Evolutionary conservation across 1,140 invertebrate genomes (phyloP).

Genomic region (Procambarus clarkii): DNA sequence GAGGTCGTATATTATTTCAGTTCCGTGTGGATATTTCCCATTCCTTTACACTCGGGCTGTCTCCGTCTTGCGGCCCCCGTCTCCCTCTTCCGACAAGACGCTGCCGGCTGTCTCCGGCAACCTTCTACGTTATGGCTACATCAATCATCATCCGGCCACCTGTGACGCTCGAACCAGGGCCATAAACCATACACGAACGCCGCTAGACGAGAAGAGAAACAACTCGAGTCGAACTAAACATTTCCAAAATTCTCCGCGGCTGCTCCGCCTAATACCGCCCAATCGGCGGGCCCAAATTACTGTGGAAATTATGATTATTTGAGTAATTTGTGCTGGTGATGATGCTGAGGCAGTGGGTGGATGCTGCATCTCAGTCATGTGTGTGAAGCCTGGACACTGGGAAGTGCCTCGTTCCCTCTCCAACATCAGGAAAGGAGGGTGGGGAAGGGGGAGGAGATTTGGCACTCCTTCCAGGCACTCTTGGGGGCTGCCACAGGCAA

Average conservation of each 20-base stretch:
- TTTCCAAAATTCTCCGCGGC: constrained; percentile 8
- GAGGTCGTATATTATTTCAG: constrained; percentile 68
- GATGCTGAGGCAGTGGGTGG: constrained; percentile 53
- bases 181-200: background rate
- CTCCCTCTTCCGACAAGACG: background rate
- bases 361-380: constrained; percentile 67
- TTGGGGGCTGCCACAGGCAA: background rate
- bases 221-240: background rate
- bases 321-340: constrained; percentile 71
- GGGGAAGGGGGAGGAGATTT: background rate
- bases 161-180: background rate
- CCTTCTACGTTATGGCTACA: background rate
- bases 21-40: constrained; percentile 61
- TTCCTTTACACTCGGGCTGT: constrained; percentile 58
- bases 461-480: constrained; percentile 8
- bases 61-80: background rate
- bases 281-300: constrained; percentile 68
- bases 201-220: background rate
- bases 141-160: background rate
- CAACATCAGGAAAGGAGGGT: background rate
- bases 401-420: constrained; percentile 44
- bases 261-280: constrained; percentile 57
- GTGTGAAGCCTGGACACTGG: constrained; percentile 58
- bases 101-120: background rate
- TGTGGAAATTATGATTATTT: constrained; percentile 71